Evolutionary conservation across 1,140 invertebrate genomes (phyloP), one percentile per base, ranked within the genome.

Genomic region (Portunus trituberculatus): DNA sequence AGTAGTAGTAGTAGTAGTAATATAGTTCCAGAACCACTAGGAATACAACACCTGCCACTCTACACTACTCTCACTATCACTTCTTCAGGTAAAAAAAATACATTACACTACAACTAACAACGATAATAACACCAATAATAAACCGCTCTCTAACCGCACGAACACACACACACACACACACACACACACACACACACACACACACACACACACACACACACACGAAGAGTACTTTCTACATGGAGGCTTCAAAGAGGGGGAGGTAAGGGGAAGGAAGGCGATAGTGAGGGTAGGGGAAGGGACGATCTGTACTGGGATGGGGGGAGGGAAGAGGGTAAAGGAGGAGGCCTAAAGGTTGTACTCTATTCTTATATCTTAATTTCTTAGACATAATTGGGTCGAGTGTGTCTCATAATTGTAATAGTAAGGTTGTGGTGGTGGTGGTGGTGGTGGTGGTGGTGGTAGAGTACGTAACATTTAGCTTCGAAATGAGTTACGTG

Each of bases 381-480:
- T n/a, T 76, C 6, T 25, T 76, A 20, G 67, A 25, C 2, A n/a
- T 76, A n/a, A n/a, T 76, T 25, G 6, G 67, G 16, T 76, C n/a
- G 12, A n/a, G 67, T 76, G 67, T 25, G 25, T 76, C 12, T 76
- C 4, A 20, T 25, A 76, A 76, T n/a, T 8, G 67, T 76, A 76
- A n/a, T 76, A 76, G 0, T 8, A 8, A 59, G 52, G 67, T 76
- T 4, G 59, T 76, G n/a, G 67, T 76, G n/a, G 67, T 76, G n/a
- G 67, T 76, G n/a, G 67, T 76, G n/a, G 67, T 76, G n/a, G 67
- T 76, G n/a, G n/a, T n/a, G n/a, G n/a, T 76, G n/a, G 67, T 76
- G 67, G n/a, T 76, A 20, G 52, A 10, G 52, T 59, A 59, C 52
- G 52, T 59, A 59, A 59, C 16, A 59, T 59, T 59, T 59, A 10